Base-by-base conservation (phyloP, 2,113 vertebrate genomes). In the Xiphophorus couchianus region DNA sequence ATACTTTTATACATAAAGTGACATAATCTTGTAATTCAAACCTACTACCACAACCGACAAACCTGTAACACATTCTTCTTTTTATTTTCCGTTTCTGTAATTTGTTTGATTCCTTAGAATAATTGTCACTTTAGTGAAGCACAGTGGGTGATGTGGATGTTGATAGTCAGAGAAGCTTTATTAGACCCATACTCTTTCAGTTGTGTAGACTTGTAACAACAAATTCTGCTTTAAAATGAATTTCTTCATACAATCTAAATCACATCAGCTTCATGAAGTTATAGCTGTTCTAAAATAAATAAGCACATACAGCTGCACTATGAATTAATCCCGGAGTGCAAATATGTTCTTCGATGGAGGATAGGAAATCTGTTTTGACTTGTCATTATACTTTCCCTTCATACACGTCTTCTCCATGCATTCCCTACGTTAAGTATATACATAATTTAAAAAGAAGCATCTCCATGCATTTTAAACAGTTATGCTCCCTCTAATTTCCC, bases 371-470 rank as follows among this genome's bases (percentile, higher is more conserved):
- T 65, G 85, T 81, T 88, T 78, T 79, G 82, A 83, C 76, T 86
- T 29, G 62, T 71, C 77, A 77, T 82, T 83, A 82, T 76, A 86
- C 76, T 86, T 79, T 84, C 65, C 66, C 51, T 76, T 69, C 73
- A 78, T 78, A 73, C 80, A 31, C 14, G 66, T 73, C 68, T 51
- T 31, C 82, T 79, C 80, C 75, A 74, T 82, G 78, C 69, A 85
- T 87, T 78, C 71, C 71, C 73, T 83, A 71, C 78, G 78, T 54
- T 69, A 78, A 78, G 72, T 85, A 74, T 87, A 91, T 86, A 66
- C 80, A 85, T 85, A 91, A 91, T 86, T 54, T 88, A 85, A 89
- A 82, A 89, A 79, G 77, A 77, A 81, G 74, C 83, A 86, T 84
- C 35, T 83, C 62, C 73, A 64, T 89, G 79, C 58, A 83, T 90